A percentile compares a stretch with the other conserved stretches of the same genome.
Conservation (phyloP, 2,113 vertebrate genomes). For the Silurus glanis region DNA sequence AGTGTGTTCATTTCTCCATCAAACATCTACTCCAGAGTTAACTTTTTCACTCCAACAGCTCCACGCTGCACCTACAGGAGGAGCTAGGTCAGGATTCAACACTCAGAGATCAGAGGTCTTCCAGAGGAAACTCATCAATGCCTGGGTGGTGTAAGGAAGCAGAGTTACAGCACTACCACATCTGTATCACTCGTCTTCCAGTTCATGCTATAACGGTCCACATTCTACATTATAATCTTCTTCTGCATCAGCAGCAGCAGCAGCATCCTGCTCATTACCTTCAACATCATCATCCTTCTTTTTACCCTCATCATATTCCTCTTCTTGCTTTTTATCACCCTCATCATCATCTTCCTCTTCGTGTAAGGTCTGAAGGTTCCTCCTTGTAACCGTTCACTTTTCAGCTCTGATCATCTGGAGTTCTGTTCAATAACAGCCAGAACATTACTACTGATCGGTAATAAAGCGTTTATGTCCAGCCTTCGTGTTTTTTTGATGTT, state of each 20-base stretch:
- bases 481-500: neutral
- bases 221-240: too few species aligned
- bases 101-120: neutral
- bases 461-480: too few species aligned
- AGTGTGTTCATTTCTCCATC: conserved; percentile 11
- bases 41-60: neutral
- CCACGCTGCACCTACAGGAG: neutral
- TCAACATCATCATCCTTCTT: too few species aligned
- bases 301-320: too few species aligned
- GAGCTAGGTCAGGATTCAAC: neutral
- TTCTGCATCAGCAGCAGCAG: too few species aligned
- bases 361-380: too few species aligned
- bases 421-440: neutral
- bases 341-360: too few species aligned
- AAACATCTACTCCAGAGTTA: conserved; percentile 21
- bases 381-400: too few species aligned
- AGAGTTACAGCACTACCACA: neutral
- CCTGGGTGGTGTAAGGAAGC: neutral
- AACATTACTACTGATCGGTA: neutral
- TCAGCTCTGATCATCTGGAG: too few species aligned
- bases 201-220: too few species aligned
- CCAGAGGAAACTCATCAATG: neutral
- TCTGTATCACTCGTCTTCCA: neutral
- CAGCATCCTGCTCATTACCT: too few species aligned
- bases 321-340: too few species aligned